Evolutionary conservation across 2,888 invertebrate genomes (phyloP).

Genomic region (Polyploca ridens): DNA sequence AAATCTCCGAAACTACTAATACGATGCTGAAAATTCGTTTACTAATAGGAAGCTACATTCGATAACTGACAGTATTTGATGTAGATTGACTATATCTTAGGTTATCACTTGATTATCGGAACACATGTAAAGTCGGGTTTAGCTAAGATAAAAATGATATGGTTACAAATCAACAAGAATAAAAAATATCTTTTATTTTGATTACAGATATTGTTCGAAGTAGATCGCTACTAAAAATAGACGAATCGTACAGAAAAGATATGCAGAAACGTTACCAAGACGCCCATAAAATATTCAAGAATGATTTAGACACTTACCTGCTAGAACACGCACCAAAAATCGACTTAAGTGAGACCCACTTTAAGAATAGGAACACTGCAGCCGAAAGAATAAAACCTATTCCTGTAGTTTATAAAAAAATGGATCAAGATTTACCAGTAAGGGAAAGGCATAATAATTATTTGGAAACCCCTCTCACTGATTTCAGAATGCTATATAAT

Average conservation of each 20-base stretch:
- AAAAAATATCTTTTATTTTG: not conserved
- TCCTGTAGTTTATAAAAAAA: constrained; percentile 34
- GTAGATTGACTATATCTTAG: no score
- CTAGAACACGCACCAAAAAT: constrained; percentile 53
- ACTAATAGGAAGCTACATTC: no score
- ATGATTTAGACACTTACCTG: constrained; percentile 60
- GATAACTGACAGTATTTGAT: no score
- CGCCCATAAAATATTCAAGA: constrained; percentile 30
- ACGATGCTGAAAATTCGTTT: no score
- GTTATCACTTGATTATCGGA: no score
- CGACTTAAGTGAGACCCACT: constrained; percentile 42
- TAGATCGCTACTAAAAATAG: constrained; percentile 32
- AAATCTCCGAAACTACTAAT: no score
- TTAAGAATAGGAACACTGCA: constrained; percentile 44
- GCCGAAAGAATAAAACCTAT: constrained; percentile 45
- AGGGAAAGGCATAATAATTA: constrained; percentile 41
- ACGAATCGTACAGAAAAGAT: constrained; percentile 23
- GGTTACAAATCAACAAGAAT: not conserved
- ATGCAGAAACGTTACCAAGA: constrained; percentile 24
- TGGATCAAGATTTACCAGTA: constrained; percentile 17
- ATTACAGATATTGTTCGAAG: not conserved
- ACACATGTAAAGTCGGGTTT: no score
- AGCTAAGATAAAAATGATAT: no score
- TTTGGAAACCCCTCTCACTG: constrained; percentile 64
- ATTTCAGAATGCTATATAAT: constrained; percentile 70